Conservation (phyloP, 2,888 invertebrate genomes). For the Archaeoteleia sp. region DNA sequence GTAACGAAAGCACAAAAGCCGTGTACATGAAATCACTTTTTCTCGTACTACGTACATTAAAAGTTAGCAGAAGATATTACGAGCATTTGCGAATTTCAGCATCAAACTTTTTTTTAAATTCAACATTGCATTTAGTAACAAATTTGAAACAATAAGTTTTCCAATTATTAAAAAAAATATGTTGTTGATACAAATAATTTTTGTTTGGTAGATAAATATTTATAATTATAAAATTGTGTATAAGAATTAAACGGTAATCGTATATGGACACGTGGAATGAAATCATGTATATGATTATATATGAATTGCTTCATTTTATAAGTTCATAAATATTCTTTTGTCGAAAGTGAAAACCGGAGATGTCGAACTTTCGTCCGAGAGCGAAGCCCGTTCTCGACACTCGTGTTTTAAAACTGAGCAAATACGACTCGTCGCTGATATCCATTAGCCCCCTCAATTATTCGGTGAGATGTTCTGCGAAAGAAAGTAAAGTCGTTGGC, state of each 20-base stretch:
- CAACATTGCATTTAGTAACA: no score
- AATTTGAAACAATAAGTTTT: no score
- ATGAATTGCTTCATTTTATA: slow-evolving; percentile 12
- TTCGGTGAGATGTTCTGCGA: slow-evolving; percentile 54
- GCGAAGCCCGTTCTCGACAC: slow-evolving; percentile 51
- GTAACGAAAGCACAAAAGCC: slow-evolving; percentile 38
- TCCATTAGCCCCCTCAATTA: slow-evolving; percentile 57
- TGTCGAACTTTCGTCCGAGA: slow-evolving; percentile 47
- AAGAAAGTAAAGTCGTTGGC: slow-evolving; percentile 52
- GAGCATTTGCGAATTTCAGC: slow-evolving; percentile 22
- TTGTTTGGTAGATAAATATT: no score
- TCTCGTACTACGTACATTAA: slow-evolving; percentile 36
- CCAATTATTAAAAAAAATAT: no score
- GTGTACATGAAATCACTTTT: slow-evolving; percentile 32
- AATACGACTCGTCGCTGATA: slow-evolving; percentile 52
- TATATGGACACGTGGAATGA: no score
- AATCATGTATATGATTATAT: neutral
- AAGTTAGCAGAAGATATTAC: slow-evolving; percentile 18
- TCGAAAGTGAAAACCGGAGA: slow-evolving; percentile 21
- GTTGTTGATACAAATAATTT: no score
- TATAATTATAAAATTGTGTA: no score
- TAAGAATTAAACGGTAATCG: no score
- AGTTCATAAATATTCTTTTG: slow-evolving; percentile 7
- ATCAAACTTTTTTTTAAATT: neutral
- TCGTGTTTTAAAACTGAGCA: slow-evolving; percentile 55